These are phyloP conservation scores for Drosophila multiciliata DNA, from an alignment of 2,888 invertebrate genomes.

Conservation along the genomic window DNA sequence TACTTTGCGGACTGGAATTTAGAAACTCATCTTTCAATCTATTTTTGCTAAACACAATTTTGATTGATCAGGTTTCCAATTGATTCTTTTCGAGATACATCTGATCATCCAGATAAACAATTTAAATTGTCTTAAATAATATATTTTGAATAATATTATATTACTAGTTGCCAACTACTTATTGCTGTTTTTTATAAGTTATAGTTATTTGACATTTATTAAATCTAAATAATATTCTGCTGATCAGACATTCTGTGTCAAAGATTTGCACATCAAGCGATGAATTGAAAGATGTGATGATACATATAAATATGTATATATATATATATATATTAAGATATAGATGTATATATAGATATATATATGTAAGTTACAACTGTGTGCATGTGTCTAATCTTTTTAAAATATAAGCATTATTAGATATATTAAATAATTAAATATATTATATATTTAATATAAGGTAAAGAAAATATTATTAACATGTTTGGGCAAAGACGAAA, in stretches of 20 bases:
- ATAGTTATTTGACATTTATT: not conserved
- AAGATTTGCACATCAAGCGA: not conserved
- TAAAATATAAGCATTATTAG: not conserved
- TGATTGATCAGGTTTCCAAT: not conserved
- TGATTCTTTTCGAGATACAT: not conserved
- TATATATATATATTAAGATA: too few species aligned
- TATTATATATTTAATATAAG: not conserved
- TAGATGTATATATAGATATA: too few species aligned
- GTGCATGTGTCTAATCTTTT: too few species aligned
- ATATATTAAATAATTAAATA: not conserved
- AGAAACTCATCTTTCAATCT: not conserved
- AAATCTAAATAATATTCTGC: not conserved
- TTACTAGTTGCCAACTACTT: not conserved
- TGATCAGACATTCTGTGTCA: not conserved
- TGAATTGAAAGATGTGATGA: too few species aligned
- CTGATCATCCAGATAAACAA: not conserved
- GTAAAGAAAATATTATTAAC: not conserved
- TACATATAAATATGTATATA: too few species aligned
- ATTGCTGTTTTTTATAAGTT: not conserved
- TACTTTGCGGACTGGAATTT: not conserved
- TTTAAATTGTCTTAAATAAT: not conserved
- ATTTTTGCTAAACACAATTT: not conserved
- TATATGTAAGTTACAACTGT: too few species aligned
- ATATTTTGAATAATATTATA: too few species aligned
- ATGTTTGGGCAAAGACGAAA: not conserved